phyloP scores from a whole-genome alignment of 2,113 vertebrate species.

The Pycnonotus jocosus region DNA sequence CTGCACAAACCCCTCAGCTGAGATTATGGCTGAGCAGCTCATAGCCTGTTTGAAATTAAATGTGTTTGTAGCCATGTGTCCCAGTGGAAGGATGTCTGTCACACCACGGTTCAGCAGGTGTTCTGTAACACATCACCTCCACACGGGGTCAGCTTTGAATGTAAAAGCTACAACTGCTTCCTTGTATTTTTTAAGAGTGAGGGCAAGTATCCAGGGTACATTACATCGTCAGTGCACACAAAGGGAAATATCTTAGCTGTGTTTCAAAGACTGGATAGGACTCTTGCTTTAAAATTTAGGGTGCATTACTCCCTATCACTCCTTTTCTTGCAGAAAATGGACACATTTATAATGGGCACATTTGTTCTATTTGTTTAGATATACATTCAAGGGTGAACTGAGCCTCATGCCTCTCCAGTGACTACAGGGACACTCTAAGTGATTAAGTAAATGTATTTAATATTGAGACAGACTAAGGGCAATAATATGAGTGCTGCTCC shows the following conservation, averaged over 20 bases:
- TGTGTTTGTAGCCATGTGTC: not conserved
- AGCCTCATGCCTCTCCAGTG: not conserved
- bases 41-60: not conserved
- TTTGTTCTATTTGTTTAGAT: not conserved
- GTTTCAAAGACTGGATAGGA: not conserved
- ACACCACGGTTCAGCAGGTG: fast-evolving
- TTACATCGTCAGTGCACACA: fast-evolving
- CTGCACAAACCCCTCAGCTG: not conserved
- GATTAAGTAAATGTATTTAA: not conserved
- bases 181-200: not conserved
- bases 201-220: not conserved
- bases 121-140: not conserved
- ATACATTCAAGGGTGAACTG: not conserved
- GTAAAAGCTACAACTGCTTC: not conserved
- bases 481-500: not conserved
- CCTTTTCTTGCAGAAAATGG: not conserved
- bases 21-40: not conserved
- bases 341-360: fast-evolving
- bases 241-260: not conserved
- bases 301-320: not conserved
- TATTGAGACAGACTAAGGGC: not conserved
- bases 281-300: not conserved
- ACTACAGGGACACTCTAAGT: not conserved
- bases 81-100: not conserved
- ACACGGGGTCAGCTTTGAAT: not conserved